Evolutionary conservation across 2,797 vertebrate species (phyloP).

Genomic region (Paguma larvata): DNA sequence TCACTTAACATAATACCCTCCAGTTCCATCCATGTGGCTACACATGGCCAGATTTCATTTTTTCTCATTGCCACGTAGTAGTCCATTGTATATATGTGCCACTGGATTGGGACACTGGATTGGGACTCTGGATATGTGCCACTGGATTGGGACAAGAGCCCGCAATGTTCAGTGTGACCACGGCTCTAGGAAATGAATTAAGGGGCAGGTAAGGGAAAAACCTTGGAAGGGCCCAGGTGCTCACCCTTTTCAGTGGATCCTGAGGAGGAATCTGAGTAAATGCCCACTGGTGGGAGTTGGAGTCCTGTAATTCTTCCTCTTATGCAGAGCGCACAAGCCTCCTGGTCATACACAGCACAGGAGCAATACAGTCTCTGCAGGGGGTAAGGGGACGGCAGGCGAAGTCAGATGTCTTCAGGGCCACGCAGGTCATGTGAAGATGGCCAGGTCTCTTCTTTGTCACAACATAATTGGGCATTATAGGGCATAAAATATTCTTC

Average conservation of each 20-base stretch:
- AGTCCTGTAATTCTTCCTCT: background rate
- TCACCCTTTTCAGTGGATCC: background rate
- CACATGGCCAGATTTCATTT: too few species aligned
- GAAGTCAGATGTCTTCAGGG: background rate
- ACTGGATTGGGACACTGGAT: too few species aligned
- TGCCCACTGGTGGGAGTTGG: background rate
- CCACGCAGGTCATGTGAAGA: background rate
- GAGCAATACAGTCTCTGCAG: background rate
- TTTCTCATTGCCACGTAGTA: too few species aligned
- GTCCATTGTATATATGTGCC: too few species aligned
- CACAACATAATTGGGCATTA: background rate
- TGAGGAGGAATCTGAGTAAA: background rate
- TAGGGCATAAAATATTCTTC: background rate
- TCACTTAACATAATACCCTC: too few species aligned
- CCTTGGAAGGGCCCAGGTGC: background rate
- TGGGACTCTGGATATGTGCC: too few species aligned
- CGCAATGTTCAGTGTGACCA: background rate
- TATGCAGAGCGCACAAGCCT: background rate
- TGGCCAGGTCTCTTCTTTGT: background rate
- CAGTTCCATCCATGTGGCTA: too few species aligned
- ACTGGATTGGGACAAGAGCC: background rate
- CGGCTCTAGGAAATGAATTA: background rate
- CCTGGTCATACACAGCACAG: background rate
- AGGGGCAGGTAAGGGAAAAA: background rate
- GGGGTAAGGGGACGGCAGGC: background rate